Percentiles rank a stretch among this genome's conserved stretches.
These are phyloP conservation scores for Drosophila silvestris DNA, from an alignment of 2,888 invertebrate species.

Conservation along the genomic window DNA sequence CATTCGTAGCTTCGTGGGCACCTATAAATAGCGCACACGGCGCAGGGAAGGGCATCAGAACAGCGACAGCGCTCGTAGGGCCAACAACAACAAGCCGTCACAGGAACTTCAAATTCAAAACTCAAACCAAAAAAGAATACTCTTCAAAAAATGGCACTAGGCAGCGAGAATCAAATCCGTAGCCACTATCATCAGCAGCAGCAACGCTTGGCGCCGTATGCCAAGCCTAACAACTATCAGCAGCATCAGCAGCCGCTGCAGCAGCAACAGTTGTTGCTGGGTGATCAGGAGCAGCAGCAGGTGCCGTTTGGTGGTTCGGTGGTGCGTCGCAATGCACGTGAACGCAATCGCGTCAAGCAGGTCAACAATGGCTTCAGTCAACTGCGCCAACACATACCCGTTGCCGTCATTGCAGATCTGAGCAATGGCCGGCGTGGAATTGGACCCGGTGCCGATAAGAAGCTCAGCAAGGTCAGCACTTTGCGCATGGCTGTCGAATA, in stretches of 20 bases:
- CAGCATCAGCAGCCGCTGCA: slow-evolving; percentile 10
- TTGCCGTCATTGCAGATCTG: slow-evolving; percentile 90
- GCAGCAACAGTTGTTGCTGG: slow-evolving; percentile 26
- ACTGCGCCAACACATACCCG: slow-evolving; percentile 94
- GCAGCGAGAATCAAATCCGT: slow-evolving; percentile 61
- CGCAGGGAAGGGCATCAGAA: slow-evolving; percentile 85
- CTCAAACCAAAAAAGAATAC: not conserved
- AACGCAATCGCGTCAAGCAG: slow-evolving; percentile 97
- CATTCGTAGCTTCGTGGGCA: slow-evolving; percentile 38
- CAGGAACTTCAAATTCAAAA: slow-evolving; percentile 7
- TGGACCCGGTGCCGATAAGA: slow-evolving; percentile 90
- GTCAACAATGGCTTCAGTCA: slow-evolving; percentile 97
- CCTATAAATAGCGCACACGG: slow-evolving; percentile 79
- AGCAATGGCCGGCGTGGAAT: slow-evolving; percentile 89
- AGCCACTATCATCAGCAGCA: slow-evolving; percentile 45
- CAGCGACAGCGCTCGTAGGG: slow-evolving; percentile 79
- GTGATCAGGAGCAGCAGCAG: slow-evolving; percentile 28
- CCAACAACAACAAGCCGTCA: slow-evolving; percentile 44
- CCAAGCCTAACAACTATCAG: slow-evolving; percentile 49
- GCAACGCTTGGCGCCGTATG: slow-evolving; percentile 58
- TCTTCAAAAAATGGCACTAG: slow-evolving; percentile 68
- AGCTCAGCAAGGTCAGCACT: slow-evolving; percentile 95
- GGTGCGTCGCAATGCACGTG: slow-evolving; percentile 95
- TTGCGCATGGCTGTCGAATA: slow-evolving; percentile 95
- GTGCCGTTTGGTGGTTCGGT: slow-evolving; percentile 88